phyloP scores from a whole-genome alignment of 2,797 vertebrate genomes.

The Sebastes elongatus region DNA sequence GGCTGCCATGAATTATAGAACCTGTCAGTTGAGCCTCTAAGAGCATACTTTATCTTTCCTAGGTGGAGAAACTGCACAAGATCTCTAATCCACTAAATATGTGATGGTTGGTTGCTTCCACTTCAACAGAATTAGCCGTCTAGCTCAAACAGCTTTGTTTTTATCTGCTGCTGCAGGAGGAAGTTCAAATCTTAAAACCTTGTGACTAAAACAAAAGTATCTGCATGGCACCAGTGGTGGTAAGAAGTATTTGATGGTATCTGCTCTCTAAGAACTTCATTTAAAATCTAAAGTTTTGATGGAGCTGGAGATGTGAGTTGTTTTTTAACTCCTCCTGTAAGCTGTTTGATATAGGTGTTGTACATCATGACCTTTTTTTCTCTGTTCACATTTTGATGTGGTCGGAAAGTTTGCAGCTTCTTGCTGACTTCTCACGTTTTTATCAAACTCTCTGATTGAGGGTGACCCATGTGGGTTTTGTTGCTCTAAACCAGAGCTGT shows the following conservation, averaged over 20 bases:
- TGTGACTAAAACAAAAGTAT: background rate
- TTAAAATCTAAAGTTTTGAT: background rate
- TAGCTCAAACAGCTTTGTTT: no score
- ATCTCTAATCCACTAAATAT: background rate
- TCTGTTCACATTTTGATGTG: background rate
- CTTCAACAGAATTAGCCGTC: background rate
- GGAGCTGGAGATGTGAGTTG: no score
- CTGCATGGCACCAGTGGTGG: background rate
- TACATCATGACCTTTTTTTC: background rate
- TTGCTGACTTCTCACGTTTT: background rate
- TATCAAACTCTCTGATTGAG: background rate
- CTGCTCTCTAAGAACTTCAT: background rate
- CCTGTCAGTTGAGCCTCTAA: background rate
- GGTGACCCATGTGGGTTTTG: background rate
- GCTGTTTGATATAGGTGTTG: background rate
- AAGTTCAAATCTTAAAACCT: background rate
- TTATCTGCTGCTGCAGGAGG: no score
- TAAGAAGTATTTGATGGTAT: background rate
- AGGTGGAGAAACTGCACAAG: background rate
- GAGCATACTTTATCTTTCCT: background rate
- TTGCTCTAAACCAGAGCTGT: background rate
- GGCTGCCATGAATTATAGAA: background rate
- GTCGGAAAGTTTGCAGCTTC: conserved; percentile 13
- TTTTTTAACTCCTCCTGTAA: background rate
- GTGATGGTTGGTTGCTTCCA: background rate